Percentiles rank a stretch among this genome's conserved stretches.
Evolutionary conservation across 2,113 vertebrate species (phyloP).

Genomic region (Nematolebias whitei): DNA sequence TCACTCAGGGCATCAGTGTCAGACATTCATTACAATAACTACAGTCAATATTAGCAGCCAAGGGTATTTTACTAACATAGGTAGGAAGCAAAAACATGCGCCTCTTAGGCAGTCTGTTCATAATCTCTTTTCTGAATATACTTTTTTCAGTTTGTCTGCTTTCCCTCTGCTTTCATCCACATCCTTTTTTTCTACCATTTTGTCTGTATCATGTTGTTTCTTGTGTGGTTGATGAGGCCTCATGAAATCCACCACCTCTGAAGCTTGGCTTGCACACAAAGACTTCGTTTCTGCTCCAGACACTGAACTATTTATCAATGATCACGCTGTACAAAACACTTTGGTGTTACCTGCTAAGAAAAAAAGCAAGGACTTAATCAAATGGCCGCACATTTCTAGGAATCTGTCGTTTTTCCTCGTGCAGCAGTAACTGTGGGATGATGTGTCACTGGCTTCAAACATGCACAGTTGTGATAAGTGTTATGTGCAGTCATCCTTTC

Average conservation of each 20-base stretch:
- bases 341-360: slow-evolving; percentile 36
- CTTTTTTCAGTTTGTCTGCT: neutral
- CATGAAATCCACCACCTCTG: slow-evolving; percentile 52
- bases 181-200: slow-evolving; percentile 36
- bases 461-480: neutral
- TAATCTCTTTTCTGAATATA: slow-evolving; percentile 17
- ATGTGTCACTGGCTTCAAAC: neutral
- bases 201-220: slow-evolving; percentile 16
- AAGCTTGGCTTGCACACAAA: slow-evolving; percentile 58
- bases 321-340: slow-evolving; percentile 38
- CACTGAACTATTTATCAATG: slow-evolving; percentile 59
- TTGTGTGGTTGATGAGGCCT: slow-evolving; percentile 56
- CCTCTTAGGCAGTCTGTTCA: slow-evolving; percentile 7
- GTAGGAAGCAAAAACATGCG: neutral
- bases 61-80: neutral
- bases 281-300: slow-evolving; percentile 50
- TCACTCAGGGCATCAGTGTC: slow-evolving; percentile 15
- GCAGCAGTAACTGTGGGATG: slow-evolving; percentile 13
- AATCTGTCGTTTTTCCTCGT: slow-evolving; percentile 36
- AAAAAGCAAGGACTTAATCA: slow-evolving; percentile 30
- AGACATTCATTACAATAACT: slow-evolving; percentile 30
- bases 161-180: slow-evolving; percentile 6
- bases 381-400: slow-evolving; percentile 11
- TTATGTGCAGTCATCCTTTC: slow-evolving; percentile 10
- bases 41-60: neutral